Evolutionary conservation across 2,888 invertebrate genomes (phyloP), one percentile per base, ranked within the genome.

Genomic region (Lasioglossum zephyrum): DNA sequence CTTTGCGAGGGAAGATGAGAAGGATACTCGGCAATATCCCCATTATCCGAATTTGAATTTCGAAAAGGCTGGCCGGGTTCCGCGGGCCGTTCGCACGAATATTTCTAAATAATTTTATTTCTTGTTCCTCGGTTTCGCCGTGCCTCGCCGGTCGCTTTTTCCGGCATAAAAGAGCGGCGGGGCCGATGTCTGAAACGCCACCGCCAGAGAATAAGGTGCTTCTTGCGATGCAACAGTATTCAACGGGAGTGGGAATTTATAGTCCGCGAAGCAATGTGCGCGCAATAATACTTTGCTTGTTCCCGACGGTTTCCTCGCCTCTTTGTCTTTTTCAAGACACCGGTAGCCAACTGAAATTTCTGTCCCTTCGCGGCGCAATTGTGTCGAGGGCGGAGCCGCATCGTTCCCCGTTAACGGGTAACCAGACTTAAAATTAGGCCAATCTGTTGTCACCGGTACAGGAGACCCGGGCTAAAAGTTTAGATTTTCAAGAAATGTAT

Each of bases 231-330:
- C 44, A 78, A 83, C 74, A 36, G 70, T 72, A 84, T 83, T 72
- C 78, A 72, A n/a, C 22, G 74, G 39, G 9, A 36, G 60, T 9
- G 44, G 63, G 72, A 83, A 85, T 84, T 85, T 85, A 85, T 84
- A 63, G 78, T 72, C 63, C 60, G 63, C 16, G 53, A 70, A 63
- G 75, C 74, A 31, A 63, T 60, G 49, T 53, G 77, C 77, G 53
- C 77, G 84, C 74, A 74, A 84, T 79, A 85, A 84, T 84, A 79
- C 84, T 79, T 84, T 74, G 31, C 84, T 78, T 79, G 84, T 79
- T 85, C 72, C 72, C 53, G 39, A 70, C 70, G 84, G 84, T 85
- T 63, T 70, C 63, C 18, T 53, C 1, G 6, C 18, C 47, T 26
- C 47, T 80, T 74, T 74, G 69, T 80, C 82, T 78, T 31, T 57